These are phyloP conservation scores for Apus apus DNA, from an alignment of 2,113 vertebrate genomes.

Conservation along the genomic window DNA sequence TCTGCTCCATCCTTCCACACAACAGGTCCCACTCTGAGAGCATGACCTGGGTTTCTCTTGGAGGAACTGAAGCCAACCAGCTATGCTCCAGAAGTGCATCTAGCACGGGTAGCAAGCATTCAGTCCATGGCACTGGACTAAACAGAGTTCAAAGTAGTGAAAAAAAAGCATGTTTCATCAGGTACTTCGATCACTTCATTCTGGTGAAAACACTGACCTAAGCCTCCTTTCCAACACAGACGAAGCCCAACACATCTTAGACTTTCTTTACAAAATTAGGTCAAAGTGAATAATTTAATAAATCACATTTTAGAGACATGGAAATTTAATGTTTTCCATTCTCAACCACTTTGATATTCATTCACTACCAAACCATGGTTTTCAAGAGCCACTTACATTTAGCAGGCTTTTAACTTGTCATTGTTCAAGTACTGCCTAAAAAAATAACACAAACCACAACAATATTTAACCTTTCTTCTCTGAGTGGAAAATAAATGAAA, in stretches of 20 bases:
- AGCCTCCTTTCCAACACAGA: neutral
- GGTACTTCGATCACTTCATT: neutral
- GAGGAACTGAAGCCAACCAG: neutral
- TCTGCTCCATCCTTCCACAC: no score
- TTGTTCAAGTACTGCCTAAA: conserved; percentile 5
- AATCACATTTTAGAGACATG: neutral
- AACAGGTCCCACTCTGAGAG: neutral
- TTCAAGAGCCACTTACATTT: neutral
- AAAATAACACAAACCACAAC: neutral
- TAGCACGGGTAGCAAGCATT: neutral
- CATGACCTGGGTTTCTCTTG: fast-evolving
- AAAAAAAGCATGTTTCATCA: neutral
- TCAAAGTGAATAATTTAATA: neutral
- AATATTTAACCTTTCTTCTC: conserved; percentile 68
- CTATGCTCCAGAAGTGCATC: neutral
- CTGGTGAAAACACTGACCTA: neutral
- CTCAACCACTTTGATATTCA: neutral
- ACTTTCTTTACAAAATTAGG: neutral
- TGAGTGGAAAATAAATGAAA: conserved; percentile 57
- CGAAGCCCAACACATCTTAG: neutral
- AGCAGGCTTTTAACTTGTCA: conserved; percentile 53
- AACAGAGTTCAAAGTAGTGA: neutral
- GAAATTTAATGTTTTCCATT: neutral
- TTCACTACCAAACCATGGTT: neutral
- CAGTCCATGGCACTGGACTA: neutral